phyloP scores from a whole-genome alignment of 2,888 invertebrate species.

The Pelosia muscerda region DNA sequence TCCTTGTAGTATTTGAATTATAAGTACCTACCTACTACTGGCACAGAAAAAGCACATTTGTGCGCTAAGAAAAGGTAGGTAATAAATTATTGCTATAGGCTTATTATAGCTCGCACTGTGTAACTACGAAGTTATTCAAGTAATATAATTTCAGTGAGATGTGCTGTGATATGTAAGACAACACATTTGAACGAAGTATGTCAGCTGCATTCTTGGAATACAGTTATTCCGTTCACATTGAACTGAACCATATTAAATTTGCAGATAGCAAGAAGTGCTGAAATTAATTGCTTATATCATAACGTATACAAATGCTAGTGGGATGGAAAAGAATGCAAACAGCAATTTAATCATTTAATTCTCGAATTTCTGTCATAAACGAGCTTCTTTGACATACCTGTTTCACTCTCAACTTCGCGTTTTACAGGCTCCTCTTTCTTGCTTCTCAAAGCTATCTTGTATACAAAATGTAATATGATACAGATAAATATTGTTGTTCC shows the following conservation, averaged over 20 bases:
- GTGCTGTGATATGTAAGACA: constrained; percentile 4
- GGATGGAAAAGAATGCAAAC: neutral
- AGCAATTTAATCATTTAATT: neutral
- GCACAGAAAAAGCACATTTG: neutral
- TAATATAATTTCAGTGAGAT: constrained; percentile 2
- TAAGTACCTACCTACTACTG: too few species aligned
- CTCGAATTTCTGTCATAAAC: constrained; percentile 11
- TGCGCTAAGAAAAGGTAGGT: neutral
- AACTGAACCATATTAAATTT: constrained; percentile 41
- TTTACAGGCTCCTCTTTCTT: constrained; percentile 73
- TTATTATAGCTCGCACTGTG: too few species aligned
- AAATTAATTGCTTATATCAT: neutral
- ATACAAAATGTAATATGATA: constrained; percentile 75
- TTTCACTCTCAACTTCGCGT: constrained; percentile 73
- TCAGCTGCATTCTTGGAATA: constrained; percentile 63
- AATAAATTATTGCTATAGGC: too few species aligned
- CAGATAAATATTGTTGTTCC: constrained; percentile 69
- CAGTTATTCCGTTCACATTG: constrained; percentile 61
- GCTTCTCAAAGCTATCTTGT: constrained; percentile 72
- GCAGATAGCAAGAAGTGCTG: neutral
- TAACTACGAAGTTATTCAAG: too few species aligned
- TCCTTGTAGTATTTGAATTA: too few species aligned
- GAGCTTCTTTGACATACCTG: constrained; percentile 63
- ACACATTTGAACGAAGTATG: constrained; percentile 55
- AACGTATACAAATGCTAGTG: neutral